A percentile compares a stretch with the other conserved stretches of the same genome.
phyloP scores from a whole-genome alignment of 1,140 invertebrate genomes.

The Pantala flavescens region DNA sequence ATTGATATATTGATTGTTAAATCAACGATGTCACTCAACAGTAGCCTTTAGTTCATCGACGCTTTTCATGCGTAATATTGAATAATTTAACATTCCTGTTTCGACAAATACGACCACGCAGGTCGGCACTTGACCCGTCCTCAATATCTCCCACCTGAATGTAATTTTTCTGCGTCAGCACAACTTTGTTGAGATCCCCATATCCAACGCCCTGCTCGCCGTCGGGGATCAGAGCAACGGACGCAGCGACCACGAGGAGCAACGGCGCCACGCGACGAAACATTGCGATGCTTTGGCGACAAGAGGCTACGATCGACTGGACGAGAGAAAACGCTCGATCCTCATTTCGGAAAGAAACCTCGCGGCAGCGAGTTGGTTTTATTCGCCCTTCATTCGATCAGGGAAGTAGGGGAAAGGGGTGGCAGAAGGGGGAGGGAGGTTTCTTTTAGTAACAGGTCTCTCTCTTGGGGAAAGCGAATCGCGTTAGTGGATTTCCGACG shows the following conservation, averaged over 20 bases:
- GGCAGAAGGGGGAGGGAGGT: neutral
- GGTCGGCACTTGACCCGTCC: too few relatives aligned
- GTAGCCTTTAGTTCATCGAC: too few relatives aligned
- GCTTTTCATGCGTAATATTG: too few relatives aligned
- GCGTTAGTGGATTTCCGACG: too few relatives aligned
- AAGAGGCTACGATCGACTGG: neutral
- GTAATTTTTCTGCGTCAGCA: conserved; percentile 51
- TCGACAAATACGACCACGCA: too few relatives aligned
- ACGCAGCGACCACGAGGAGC: neutral
- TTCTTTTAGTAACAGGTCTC: neutral
- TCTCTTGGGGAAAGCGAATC: neutral
- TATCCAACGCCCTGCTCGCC: neutral
- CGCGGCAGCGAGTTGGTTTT: neutral
- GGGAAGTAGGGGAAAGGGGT: neutral
- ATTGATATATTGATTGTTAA: too few relatives aligned
- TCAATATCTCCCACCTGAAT: conserved; percentile 42
- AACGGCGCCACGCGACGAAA: too few relatives aligned
- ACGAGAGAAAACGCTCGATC: neutral
- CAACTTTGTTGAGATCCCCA: conserved; percentile 37
- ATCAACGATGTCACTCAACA: too few relatives aligned
- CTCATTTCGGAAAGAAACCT: neutral
- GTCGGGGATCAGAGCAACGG: neutral
- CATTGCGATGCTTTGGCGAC: too few relatives aligned
- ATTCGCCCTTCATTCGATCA: neutral
- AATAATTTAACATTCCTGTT: too few relatives aligned